phyloP scores from a whole-genome alignment of 2,888 invertebrate species.

The Syrphus vitripennis region DNA sequence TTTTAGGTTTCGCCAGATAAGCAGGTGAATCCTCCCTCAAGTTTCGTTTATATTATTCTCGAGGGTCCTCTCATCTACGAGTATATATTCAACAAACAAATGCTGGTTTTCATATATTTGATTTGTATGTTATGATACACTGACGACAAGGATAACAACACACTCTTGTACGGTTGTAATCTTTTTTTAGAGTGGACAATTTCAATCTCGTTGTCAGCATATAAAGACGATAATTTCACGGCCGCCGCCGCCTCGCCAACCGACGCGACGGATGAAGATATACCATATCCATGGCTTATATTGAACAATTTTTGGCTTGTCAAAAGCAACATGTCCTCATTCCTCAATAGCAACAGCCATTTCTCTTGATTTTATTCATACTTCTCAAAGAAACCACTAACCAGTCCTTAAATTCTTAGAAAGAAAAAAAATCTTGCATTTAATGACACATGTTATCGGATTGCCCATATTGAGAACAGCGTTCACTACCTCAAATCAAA shows the following conservation, averaged over 20 bases:
- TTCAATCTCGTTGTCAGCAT: constrained; percentile 4
- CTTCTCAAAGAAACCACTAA: neutral
- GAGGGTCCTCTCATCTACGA: constrained; percentile 29
- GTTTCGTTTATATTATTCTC: constrained; percentile 1
- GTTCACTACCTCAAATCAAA: neutral
- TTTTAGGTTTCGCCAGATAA: constrained; percentile 27
- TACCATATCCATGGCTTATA: neutral
- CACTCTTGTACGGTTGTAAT: constrained; percentile 3
- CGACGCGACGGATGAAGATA: neutral
- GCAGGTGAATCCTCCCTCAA: constrained; percentile 47
- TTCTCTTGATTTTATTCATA: neutral
- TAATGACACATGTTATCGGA: constrained; percentile 23
- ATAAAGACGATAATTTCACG: neutral
- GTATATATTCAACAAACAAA: constrained; percentile 4
- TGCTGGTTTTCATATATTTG: neutral
- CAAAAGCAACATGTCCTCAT: constrained; percentile 12
- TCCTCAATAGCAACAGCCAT: neutral
- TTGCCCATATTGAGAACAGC: neutral
- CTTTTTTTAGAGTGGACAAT: constrained; percentile 10
- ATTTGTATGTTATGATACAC: constrained; percentile 13
- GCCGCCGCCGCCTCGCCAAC: neutral
- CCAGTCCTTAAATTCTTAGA: neutral
- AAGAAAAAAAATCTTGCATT: neutral
- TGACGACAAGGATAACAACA: constrained; percentile 9
- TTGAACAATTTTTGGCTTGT: constrained; percentile 21